Evolutionary conservation across 2,113 vertebrate genomes (phyloP).

Genomic region (Saguinus imperator): DNA sequence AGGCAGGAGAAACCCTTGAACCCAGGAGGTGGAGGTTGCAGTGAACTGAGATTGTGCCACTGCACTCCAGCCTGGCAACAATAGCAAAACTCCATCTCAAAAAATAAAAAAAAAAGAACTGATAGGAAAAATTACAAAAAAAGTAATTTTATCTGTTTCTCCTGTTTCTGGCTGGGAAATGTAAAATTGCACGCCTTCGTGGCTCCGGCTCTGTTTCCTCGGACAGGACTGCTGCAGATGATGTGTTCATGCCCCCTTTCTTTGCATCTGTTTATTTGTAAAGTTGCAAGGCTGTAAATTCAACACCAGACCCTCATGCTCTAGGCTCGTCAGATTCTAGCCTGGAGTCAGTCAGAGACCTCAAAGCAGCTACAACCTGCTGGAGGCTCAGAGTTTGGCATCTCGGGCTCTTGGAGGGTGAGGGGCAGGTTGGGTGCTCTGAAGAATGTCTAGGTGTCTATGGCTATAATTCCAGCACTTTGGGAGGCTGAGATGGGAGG

Average conservation of each 20-base stretch:
- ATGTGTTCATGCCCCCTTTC: fast-evolving
- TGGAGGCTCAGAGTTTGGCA: neutral
- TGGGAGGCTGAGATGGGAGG: too few relatives aligned
- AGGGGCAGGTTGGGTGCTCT: neutral
- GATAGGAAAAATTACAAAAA: too few relatives aligned
- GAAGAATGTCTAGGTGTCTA: neutral
- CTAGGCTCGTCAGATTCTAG: neutral
- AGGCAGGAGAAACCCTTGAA: too few relatives aligned
- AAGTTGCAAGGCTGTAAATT: neutral
- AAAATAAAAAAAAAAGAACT: too few relatives aligned
- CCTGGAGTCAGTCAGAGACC: neutral
- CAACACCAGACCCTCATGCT: neutral
- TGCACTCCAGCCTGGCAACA: too few relatives aligned
- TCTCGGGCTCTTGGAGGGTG: neutral
- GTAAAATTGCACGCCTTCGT: fast-evolving
- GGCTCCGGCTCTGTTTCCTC: neutral
- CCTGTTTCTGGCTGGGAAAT: neutral
- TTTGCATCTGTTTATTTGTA: neutral
- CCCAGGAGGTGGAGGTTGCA: too few relatives aligned
- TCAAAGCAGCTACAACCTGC: fast-evolving
- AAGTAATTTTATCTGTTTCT: neutral
- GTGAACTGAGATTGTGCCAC: too few relatives aligned
- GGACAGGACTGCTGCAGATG: fast-evolving
- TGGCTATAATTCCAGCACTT: too few relatives aligned
- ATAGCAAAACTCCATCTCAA: too few relatives aligned